Conservation (phyloP, 2,113 vertebrate genomes). For the Balaeniceps rex region DNA sequence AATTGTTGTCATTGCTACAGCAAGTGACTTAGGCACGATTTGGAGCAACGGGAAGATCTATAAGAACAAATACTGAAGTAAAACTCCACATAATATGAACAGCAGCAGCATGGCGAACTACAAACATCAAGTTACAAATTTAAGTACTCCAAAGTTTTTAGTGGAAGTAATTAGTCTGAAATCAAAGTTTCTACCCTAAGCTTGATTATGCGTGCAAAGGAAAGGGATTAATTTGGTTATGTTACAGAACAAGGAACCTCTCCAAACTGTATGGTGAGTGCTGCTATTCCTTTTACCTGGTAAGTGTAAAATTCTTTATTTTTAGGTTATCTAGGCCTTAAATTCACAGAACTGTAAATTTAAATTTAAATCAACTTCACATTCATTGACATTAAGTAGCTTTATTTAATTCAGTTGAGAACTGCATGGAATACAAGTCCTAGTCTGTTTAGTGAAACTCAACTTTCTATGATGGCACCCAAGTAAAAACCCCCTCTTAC, state of each 20-base stretch:
- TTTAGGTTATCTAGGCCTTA: not conserved
- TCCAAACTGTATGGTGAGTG: not conserved
- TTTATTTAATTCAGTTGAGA: not conserved
- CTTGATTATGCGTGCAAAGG: not conserved
- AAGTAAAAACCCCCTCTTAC: not conserved
- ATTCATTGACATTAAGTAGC: not conserved
- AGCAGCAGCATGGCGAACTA: not conserved
- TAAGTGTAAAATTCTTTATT: not conserved
- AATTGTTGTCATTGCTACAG: not conserved
- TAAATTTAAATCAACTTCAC: not conserved
- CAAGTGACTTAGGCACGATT: not conserved
- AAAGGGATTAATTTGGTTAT: not conserved
- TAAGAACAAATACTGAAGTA: not conserved
- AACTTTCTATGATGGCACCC: rapidly evolving
- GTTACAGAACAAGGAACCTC: not conserved
- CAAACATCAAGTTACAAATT: not conserved
- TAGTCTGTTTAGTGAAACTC: not conserved
- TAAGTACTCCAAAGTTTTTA: not conserved
- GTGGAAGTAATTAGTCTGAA: not conserved
- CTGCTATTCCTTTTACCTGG: not conserved
- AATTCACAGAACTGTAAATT: not conserved
- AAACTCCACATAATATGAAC: not conserved
- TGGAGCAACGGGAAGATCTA: not conserved
- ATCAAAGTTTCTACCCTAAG: not conserved
- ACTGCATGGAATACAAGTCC: not conserved